phyloP scores from a whole-genome alignment of 2,797 vertebrate species.

The Lepilemur ruficaudatus region DNA sequence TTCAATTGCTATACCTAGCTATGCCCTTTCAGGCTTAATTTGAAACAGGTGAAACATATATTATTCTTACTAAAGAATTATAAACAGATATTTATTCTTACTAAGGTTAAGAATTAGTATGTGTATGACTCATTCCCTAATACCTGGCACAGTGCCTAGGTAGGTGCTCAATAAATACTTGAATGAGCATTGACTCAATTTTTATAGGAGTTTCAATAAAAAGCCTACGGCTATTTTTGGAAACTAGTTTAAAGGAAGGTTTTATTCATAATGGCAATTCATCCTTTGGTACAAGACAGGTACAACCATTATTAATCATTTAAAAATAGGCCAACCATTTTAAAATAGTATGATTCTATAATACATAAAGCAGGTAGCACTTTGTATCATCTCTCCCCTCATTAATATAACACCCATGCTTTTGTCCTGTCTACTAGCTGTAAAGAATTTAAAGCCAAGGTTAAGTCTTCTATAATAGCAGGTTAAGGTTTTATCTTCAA shows the following conservation, averaged over 20 bases:
- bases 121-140: background rate
- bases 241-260: background rate
- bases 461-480: background rate
- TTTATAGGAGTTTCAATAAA: background rate
- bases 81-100: background rate
- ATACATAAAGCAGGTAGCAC: background rate
- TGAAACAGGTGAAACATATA: background rate
- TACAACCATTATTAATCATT: background rate
- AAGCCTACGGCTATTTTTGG: background rate
- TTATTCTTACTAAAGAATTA: background rate
- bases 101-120: background rate
- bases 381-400: background rate
- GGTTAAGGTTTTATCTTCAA: background rate
- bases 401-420: background rate
- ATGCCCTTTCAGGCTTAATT: background rate
- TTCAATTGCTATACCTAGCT: background rate
- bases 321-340: background rate
- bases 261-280: background rate
- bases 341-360: background rate
- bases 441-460: background rate
- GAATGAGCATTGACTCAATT: background rate
- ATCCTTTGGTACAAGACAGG: background rate
- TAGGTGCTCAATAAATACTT: background rate
- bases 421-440: background rate
- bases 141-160: background rate